Conservation (phyloP, 2,888 invertebrate species). For the Leucania comma region DNA sequence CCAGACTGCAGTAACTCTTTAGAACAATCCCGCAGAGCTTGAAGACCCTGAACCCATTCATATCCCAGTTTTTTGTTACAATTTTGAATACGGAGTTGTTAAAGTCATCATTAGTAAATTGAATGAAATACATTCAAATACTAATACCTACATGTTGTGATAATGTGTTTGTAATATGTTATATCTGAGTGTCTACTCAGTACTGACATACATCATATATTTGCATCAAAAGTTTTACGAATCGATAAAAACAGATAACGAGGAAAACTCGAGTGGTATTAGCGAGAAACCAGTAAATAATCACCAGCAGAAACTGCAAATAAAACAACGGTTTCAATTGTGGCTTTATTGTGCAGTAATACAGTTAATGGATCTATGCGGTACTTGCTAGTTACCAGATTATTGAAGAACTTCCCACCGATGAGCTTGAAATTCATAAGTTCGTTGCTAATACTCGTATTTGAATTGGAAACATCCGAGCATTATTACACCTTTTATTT, state of each 20-base stretch:
- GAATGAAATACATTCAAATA: background rate
- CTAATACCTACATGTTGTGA: no score
- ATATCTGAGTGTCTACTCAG: no score
- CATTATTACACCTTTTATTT: conserved; percentile 24
- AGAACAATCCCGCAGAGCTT: background rate
- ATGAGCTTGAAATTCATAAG: conserved; percentile 3
- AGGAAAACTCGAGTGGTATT: conserved; percentile 5
- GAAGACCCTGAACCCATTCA: background rate
- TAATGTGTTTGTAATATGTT: no score
- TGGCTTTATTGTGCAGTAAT: conserved; percentile 12
- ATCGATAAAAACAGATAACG: conserved; percentile 22
- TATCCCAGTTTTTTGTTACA: background rate
- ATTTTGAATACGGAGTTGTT: background rate
- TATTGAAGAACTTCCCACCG: background rate
- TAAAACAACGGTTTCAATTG: conserved; percentile 5
- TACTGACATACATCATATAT: background rate
- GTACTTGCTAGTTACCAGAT: conserved; percentile 2
- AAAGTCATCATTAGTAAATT: background rate
- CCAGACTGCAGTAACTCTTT: no score
- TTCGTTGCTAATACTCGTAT: background rate
- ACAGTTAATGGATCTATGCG: background rate
- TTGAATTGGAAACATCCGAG: background rate
- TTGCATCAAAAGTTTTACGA: conserved; percentile 9
- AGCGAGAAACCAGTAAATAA: conserved; percentile 14
- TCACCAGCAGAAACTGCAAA: conserved; percentile 17